phyloP scores from a whole-genome alignment of 2,113 vertebrate genomes.

The Colossoma macropomum region DNA sequence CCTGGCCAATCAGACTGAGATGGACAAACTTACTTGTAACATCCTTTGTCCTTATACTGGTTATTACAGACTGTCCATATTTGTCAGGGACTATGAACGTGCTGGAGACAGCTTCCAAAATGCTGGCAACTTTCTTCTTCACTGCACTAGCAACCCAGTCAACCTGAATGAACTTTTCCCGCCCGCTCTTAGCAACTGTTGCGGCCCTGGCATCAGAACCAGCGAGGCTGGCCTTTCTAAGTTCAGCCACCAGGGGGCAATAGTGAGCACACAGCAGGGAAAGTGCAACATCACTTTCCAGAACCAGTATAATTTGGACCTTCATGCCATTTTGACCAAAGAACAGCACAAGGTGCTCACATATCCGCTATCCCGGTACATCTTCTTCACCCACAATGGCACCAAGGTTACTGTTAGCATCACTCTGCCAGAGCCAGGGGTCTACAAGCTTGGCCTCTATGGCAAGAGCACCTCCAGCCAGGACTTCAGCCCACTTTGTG shows the following conservation, averaged over 20 bases:
- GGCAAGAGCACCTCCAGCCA: slow-evolving; percentile 35
- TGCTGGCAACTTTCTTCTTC: slow-evolving; percentile 62
- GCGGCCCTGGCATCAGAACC: slow-evolving; percentile 63
- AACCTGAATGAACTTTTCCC: slow-evolving; percentile 73
- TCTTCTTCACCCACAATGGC: slow-evolving; percentile 64
- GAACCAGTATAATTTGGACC: slow-evolving; percentile 31
- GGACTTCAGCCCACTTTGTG: slow-evolving; percentile 62
- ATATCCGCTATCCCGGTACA: slow-evolving; percentile 52
- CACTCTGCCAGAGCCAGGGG: slow-evolving; percentile 54
- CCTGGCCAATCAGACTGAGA: slow-evolving; percentile 63
- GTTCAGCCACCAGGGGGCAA: slow-evolving; percentile 61
- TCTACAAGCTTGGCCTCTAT: slow-evolving; percentile 66
- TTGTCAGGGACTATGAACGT: slow-evolving; percentile 62
- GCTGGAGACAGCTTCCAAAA: slow-evolving; percentile 59
- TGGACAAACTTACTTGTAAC: slow-evolving; percentile 64
- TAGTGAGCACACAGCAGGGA: slow-evolving; percentile 66
- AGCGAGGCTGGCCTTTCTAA: slow-evolving; percentile 53
- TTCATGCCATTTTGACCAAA: slow-evolving; percentile 44
- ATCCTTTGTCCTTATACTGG: slow-evolving; percentile 68
- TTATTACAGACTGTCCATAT: slow-evolving; percentile 64
- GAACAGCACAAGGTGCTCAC: slow-evolving; percentile 12
- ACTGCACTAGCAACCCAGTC: slow-evolving; percentile 40
- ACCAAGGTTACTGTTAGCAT: slow-evolving; percentile 54
- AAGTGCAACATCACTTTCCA: slow-evolving; percentile 70
- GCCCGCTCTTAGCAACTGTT: slow-evolving; percentile 55